Percentiles rank a stretch among this genome's conserved stretches.
These are phyloP conservation scores for Malacosoma neustria DNA, from an alignment of 2,888 invertebrate genomes.

Conservation along the genomic window DNA sequence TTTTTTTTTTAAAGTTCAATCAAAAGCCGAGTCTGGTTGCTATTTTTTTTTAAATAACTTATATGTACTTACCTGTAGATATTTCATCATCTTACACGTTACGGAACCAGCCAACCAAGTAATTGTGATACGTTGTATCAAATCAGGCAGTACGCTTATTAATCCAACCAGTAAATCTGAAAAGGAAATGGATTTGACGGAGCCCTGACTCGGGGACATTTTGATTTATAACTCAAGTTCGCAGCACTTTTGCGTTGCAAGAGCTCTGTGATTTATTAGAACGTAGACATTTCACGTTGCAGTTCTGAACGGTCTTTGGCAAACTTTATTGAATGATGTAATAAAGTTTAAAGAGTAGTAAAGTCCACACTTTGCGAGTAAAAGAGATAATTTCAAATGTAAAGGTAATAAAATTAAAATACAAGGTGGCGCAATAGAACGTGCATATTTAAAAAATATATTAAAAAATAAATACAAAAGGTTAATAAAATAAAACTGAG, in stretches of 20 bases:
- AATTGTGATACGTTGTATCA: conserved; percentile 91
- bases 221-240: background rate
- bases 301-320: background rate
- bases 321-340: no score
- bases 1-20: no score
- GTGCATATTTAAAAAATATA: no score
- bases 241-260: background rate
- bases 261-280: background rate
- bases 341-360: no score
- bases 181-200: conserved; percentile 10
- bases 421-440: no score
- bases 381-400: no score
- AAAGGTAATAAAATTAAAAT: no score
- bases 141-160: conserved; percentile 91
- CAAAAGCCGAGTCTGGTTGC: no score
- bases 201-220: background rate
- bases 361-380: no score
- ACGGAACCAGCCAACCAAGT: conserved; percentile 92
- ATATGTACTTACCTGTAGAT: conserved; percentile 81
- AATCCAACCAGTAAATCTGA: conserved; percentile 91
- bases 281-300: background rate
- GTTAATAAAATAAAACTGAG: no score
- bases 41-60: no score
- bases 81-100: conserved; percentile 91
- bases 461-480: no score